Base-by-base conservation (phyloP, 2,888 invertebrate species). In the Eupithecia centaureata region DNA sequence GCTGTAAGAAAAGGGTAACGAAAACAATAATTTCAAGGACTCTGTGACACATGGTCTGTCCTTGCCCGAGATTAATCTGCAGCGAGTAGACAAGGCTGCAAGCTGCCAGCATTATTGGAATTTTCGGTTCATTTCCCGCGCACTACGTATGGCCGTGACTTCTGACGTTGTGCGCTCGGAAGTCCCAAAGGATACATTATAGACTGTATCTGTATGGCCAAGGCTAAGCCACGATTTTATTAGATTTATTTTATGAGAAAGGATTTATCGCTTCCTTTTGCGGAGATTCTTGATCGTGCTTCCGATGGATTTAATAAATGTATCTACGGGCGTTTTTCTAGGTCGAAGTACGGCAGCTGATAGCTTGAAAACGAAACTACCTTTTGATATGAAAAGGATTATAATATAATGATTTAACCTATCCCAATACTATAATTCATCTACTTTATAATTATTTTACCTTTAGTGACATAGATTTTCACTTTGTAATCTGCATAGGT, bases 51-150 rank as follows among this genome's bases (percentile, higher is more conserved):
- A 67, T 63, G 70, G 63, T 47, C 32, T 54, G 58, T 52, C 70
- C 70, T 70, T 66, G 47, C 56, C 38, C 35, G 69, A 59, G 63
- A 70, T 70, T 66, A 70, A 63, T 70, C 66, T 58, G 63, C 70
- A 70, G 15, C 42, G 38, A 47, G 38, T 52, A 65, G 63, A 67
- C 70, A 70, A 68, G 69, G 72, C 63, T 73, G 73, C 71, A 73
- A 57, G 68, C 65, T 62, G 59, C 51, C 67, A 47, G 59, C 68
- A 63, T 38, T 71, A 69, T 73, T 68, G 68, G 65, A 73, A 71
- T 71, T 61, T 69, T 69, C 64, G 65, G 64, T 61, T 65, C 65
- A 65, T 72, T 68, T 73, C 67, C 18, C 71, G 22, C 57, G 27
- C 13, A 22, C 47, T 38, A 38, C 38, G 18, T 18, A 42, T 12